A percentile compares a stretch with the other conserved stretches of the same genome.
phyloP scores from a whole-genome alignment of 2,797 vertebrate genomes.

The Micromesistius poutassou region DNA sequence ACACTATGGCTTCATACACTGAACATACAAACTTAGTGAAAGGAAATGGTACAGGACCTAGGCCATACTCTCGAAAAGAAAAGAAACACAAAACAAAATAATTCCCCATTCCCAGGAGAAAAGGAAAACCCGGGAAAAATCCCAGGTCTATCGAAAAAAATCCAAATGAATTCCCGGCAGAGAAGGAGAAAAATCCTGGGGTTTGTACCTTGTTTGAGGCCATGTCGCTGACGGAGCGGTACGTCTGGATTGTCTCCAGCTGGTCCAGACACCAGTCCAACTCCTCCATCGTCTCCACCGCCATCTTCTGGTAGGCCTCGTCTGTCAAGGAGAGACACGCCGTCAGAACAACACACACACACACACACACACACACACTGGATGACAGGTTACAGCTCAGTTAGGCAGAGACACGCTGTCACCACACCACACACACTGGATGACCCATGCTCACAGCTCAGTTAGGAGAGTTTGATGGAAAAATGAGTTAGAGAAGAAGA shows the following conservation, averaged over 20 bases:
- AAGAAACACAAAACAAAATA: not conserved
- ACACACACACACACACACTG: not conserved
- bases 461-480: not conserved
- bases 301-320: constrained; percentile 96
- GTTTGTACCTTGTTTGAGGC: constrained; percentile 95
- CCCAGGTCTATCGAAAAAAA: not conserved
- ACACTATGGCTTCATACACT: too few relatives aligned
- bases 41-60: not conserved
- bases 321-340: constrained; percentile 88
- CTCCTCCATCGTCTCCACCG: constrained; percentile 96
- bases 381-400: constrained; percentile 66
- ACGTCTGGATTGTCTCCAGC: constrained; percentile 97
- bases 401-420: constrained; percentile 80
- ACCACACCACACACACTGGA: constrained; percentile 31
- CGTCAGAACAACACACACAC: constrained; percentile 44
- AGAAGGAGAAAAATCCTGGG: constrained; percentile 9
- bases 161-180: not conserved
- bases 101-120: not conserved
- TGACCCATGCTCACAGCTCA: not conserved
- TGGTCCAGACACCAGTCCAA: constrained; percentile 98
- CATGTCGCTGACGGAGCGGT: constrained; percentile 97
- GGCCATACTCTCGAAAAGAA: not conserved
- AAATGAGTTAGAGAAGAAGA: not conserved
- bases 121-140: not conserved
- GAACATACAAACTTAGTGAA: too few relatives aligned